Conservation (phyloP, 1,140 invertebrate species). For the Schlechtendalia chinensis region DNA sequence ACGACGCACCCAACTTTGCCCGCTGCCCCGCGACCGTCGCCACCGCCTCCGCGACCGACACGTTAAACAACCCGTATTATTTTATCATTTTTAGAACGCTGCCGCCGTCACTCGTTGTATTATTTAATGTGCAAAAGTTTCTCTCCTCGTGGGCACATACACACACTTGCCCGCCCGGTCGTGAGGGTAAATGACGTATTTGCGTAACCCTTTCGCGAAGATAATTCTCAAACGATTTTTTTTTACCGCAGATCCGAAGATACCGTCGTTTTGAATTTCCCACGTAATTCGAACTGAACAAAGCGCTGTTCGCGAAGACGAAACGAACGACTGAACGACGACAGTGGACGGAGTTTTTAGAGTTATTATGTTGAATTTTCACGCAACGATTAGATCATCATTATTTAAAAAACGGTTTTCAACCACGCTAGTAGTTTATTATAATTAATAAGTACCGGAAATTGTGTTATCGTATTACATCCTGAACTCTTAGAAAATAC, state of each 20-base stretch:
- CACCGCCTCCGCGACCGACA: neutral
- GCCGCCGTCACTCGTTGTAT: conserved; percentile 1
- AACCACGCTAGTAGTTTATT: no score
- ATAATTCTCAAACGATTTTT: conserved; percentile 3
- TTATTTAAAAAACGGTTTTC: no score
- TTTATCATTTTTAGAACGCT: conserved; percentile 32
- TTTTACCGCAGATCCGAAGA: neutral
- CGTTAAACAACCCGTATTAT: conserved; percentile 39
- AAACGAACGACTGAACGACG: no score
- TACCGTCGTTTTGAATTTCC: neutral
- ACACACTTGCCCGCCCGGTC: no score
- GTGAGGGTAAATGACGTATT: neutral
- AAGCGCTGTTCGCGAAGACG: neutral
- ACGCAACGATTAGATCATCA: no score
- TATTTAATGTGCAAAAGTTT: conserved; percentile 27
- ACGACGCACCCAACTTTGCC: conserved; percentile 24
- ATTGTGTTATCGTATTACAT: no score
- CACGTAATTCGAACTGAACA: no score
- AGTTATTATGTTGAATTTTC: no score
- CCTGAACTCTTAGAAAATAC: no score
- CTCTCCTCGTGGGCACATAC: no score
- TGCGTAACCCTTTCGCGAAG: neutral
- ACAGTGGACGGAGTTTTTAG: no score
- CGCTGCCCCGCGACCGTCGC: neutral
- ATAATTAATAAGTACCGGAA: no score